Percentiles rank a stretch among this genome's conserved stretches.
Conservation (phyloP, 1,140 invertebrate genomes). For the Campoletis sonorensis region DNA sequence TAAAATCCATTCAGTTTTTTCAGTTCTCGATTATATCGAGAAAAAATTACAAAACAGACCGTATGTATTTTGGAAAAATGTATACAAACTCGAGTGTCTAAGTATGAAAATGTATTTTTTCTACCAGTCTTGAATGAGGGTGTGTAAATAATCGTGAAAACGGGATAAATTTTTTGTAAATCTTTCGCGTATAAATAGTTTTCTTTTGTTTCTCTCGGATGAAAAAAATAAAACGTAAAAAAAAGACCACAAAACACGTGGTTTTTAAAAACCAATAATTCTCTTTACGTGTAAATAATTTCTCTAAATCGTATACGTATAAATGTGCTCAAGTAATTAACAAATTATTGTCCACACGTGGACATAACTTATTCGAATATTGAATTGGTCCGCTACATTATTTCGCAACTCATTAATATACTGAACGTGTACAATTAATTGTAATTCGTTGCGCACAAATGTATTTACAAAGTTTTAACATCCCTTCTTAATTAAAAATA, state of each 20-base stretch:
- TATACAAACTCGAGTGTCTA: not conserved
- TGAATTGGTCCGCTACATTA: conserved; percentile 61
- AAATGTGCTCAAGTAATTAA: conserved; percentile 51
- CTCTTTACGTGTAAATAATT: conserved; percentile 40
- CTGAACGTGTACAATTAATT: not conserved
- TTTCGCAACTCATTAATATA: not conserved
- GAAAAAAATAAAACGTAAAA: conserved; percentile 20
- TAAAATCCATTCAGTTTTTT: no score
- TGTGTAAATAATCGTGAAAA: conserved; percentile 40
- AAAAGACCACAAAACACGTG: conserved; percentile 44
- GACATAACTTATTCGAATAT: conserved; percentile 51
- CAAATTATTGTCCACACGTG: conserved; percentile 60
- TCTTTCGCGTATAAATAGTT: not conserved
- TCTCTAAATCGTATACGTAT: conserved; percentile 42
- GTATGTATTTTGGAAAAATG: no score
- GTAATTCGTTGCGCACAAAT: not conserved
- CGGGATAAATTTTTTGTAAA: conserved; percentile 42
- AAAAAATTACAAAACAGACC: no score
- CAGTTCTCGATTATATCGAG: no score
- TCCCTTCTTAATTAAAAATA: not conserved
- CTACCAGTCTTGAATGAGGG: conserved; percentile 45
- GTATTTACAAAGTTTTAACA: not conserved
- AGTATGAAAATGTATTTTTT: conserved; percentile 52
- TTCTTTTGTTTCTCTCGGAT: conserved; percentile 4
- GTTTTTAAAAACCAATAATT: conserved; percentile 41